These are phyloP conservation scores for Pelobates cultripes DNA, from an alignment of 2,797 vertebrate species.

Conservation along the genomic window DNA sequence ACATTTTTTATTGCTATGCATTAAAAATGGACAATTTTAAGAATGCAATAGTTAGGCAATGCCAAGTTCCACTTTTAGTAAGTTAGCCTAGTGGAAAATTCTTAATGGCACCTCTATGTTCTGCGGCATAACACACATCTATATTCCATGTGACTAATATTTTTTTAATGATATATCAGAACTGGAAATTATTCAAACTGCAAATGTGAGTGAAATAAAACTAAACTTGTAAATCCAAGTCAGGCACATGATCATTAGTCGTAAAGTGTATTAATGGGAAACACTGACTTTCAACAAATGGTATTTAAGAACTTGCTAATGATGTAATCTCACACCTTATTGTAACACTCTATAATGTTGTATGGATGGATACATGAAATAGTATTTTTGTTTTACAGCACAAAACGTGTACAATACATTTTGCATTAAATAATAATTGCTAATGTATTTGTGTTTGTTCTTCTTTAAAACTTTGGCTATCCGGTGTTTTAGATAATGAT, in stretches of 20 bases:
- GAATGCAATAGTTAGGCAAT: no score
- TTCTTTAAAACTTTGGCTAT: neutral
- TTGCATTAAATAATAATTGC: neutral
- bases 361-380: neutral
- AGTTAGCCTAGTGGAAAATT: no score
- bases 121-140: no score
- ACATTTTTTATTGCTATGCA: no score
- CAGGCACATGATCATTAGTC: neutral
- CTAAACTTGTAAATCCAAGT: neutral
- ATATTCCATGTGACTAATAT: no score
- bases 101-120: no score
- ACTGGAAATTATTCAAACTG: no score
- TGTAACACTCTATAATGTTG: neutral
- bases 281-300: neutral
- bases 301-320: neutral
- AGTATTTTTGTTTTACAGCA: neutral
- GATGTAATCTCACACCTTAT: conserved; percentile 1
- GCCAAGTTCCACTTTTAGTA: no score
- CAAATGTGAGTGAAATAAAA: neutral
- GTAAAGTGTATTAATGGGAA: neutral
- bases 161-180: no score
- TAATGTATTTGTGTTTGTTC: neutral
- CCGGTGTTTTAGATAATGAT: no score
- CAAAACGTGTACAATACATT: neutral
- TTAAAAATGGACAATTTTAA: no score